Conservation (phyloP, 1,140 invertebrate species). For the Lerema accius region DNA sequence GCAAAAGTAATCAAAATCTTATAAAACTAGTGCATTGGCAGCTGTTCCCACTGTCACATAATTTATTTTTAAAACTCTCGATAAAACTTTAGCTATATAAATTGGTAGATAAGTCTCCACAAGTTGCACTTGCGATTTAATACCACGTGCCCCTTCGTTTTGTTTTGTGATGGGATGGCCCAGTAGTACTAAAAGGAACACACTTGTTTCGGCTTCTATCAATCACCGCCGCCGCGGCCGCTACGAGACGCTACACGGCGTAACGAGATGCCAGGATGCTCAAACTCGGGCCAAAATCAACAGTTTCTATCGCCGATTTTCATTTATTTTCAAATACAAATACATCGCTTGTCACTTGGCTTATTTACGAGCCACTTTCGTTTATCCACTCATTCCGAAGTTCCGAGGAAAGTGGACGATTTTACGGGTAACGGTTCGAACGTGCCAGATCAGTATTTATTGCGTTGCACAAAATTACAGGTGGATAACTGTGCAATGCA, state of each 20-base stretch:
- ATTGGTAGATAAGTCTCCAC: too few relatives aligned
- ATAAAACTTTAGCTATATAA: too few relatives aligned
- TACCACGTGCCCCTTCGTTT: too few relatives aligned
- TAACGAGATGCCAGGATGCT: constrained; percentile 45
- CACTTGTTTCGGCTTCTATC: not conserved
- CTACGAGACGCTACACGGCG: constrained; percentile 4
- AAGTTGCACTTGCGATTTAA: too few relatives aligned
- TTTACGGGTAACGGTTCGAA: not conserved
- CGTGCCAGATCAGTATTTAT: not conserved
- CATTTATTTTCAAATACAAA: constrained; percentile 4
- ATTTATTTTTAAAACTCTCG: too few relatives aligned
- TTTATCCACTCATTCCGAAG: constrained; percentile 21
- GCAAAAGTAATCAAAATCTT: too few relatives aligned
- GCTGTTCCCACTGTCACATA: too few relatives aligned
- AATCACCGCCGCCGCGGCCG: constrained; percentile 19
- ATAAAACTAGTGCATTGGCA: too few relatives aligned
- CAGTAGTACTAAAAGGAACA: too few relatives aligned
- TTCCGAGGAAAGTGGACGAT: constrained; percentile 4
- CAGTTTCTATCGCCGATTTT: not conserved
- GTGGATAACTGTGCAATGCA: not conserved
- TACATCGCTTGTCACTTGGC: not conserved
- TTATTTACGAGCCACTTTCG: constrained; percentile 32
- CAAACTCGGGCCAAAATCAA: constrained; percentile 1
- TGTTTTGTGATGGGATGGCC: too few relatives aligned
- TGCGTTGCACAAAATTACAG: not conserved